phyloP scores from a whole-genome alignment of 2,113 vertebrate species.

The Phoenicopterus ruber region DNA sequence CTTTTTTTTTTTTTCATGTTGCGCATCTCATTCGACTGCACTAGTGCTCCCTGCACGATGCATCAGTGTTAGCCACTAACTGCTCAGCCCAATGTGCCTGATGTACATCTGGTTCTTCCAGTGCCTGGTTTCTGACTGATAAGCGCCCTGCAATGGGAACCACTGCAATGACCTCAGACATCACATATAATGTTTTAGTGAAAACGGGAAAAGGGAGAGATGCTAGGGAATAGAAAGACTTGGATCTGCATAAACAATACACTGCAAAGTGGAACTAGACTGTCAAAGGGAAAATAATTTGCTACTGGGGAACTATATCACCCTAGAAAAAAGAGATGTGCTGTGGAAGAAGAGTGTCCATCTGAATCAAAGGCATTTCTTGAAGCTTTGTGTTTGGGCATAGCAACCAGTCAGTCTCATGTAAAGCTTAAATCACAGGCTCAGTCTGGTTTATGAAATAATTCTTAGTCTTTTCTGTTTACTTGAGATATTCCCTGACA shows the following conservation, averaged over 20 bases:
- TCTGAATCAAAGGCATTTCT: neutral
- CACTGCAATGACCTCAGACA: neutral
- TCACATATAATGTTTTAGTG: rapidly evolving
- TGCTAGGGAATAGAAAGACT: neutral
- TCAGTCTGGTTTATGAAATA: neutral
- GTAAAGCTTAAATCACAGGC: neutral
- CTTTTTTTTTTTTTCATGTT: neutral
- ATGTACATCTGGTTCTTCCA: neutral
- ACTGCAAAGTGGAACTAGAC: neutral
- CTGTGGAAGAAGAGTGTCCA: neutral
- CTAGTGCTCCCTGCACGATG: neutral
- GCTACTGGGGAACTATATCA: neutral
- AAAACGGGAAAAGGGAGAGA: neutral
- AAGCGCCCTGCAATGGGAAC: neutral
- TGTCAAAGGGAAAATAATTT: neutral
- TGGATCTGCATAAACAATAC: neutral
- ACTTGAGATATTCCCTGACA: neutral
- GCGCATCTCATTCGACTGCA: rapidly evolving
- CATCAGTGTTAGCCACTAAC: neutral
- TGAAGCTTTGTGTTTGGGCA: neutral
- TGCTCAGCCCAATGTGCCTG: neutral
- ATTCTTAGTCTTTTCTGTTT: neutral
- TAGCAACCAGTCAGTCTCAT: neutral
- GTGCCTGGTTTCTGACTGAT: rapidly evolving
- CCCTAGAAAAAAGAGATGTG: neutral